These are phyloP conservation scores for Odontophorus gujanensis DNA, from an alignment of 2,113 vertebrate genomes.

Conservation along the genomic window DNA sequence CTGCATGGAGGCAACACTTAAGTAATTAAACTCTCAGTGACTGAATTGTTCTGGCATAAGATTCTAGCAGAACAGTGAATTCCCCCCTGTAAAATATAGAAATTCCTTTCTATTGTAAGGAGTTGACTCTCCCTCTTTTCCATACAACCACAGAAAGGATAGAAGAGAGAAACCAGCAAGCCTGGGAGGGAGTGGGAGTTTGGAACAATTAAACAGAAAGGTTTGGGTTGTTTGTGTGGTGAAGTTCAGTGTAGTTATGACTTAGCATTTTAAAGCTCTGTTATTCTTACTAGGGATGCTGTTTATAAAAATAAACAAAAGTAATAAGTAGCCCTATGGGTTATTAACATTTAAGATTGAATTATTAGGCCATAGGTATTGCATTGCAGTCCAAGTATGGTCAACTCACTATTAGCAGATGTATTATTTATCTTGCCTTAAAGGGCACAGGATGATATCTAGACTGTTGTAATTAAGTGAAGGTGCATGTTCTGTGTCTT, in stretches of 20 bases:
- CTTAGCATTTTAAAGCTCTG: neutral
- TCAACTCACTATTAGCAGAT: neutral
- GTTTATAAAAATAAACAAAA: neutral
- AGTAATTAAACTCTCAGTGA: neutral
- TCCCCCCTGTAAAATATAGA: neutral
- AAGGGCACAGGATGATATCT: rapidly evolving
- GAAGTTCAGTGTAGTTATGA: rapidly evolving
- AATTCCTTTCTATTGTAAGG: neutral
- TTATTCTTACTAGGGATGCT: neutral
- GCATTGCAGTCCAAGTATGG: rapidly evolving
- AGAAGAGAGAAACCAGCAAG: neutral
- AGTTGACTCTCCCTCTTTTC: neutral
- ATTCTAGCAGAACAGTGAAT: neutral
- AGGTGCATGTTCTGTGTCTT: rapidly evolving
- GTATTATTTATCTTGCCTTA: neutral
- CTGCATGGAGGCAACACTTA: neutral
- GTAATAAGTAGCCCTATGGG: neutral
- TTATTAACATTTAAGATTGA: neutral
- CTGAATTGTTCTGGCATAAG: neutral
- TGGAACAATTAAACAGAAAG: neutral
- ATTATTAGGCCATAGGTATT: neutral
- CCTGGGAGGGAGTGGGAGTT: neutral
- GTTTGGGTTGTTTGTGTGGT: rapidly evolving
- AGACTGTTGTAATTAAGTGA: neutral
- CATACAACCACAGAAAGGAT: neutral